Base-by-base conservation (phyloP, 2,113 vertebrate genomes). In the Callipepla californica region DNA sequence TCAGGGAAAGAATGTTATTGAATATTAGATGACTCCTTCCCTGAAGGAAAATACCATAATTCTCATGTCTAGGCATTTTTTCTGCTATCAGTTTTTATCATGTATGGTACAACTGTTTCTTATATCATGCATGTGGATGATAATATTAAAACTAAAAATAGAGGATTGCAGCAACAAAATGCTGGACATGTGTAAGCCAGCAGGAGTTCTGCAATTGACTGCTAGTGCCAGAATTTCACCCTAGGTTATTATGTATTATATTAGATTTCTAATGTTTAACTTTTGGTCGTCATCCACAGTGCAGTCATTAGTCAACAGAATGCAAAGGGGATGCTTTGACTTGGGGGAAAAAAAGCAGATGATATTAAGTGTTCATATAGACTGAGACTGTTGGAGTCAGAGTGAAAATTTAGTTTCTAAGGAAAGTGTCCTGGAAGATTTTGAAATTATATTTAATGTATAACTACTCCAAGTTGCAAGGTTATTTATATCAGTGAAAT, bases 31-130 rank as follows among this genome's bases (percentile, higher is more conserved):
- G 62, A 36, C 78, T 91, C 19, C 14, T 79, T 85, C 80, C 58
- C 53, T 82, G 55, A 65, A 80, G 80, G 66, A 89, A 84, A 86
- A 78, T 40, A 59, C 9, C 19, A 14, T 74, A 68, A 79, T 50
- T 36, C 89, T 93, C 40, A 20, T 73, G n/a, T 89, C 80, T 77
- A 44, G 57, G 45, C 87, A 69, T 88, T 76, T 68, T 34, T 91
- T 85, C 25, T 82, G 77, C 19, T 9, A 58, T 81, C 6, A n/a
- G 0, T 87, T 87, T 89, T 62, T 82, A 17, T 87, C 69, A 69
- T 44, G 13, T 21, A 11, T 69, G 51, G 22, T 51, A 51, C 69
- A 68, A 50, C 14, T 79, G 26, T 80, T 90, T 77, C 67, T 85
- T 87, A 51, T 16, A 42, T 70, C 1, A 0, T 47, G 9, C 36